Evolutionary conservation across 2,113 vertebrate genomes (phyloP).

Genomic region (Phyllopteryx taeniolatus): DNA sequence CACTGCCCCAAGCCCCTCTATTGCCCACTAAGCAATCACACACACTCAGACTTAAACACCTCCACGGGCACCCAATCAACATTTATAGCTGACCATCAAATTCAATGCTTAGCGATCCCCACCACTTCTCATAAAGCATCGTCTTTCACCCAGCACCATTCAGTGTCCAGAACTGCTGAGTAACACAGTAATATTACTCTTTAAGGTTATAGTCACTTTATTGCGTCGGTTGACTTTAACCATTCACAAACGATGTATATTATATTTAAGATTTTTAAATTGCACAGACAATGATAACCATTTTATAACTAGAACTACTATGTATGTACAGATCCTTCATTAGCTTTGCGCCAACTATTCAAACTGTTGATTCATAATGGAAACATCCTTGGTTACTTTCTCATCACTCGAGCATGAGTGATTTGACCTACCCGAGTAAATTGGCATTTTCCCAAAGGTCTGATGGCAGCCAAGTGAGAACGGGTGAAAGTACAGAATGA

Average conservation of each 20-base stretch:
- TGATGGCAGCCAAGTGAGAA: conserved; percentile 33
- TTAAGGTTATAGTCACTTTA: conserved; percentile 12
- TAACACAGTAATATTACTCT: conserved; percentile 39
- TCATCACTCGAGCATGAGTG: conserved; percentile 26
- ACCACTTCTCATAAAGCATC: conserved; percentile 41
- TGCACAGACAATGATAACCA: neutral
- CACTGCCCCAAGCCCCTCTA: conserved; percentile 72
- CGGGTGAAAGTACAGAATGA: conserved; percentile 42
- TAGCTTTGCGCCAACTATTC: neutral
- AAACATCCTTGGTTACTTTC: conserved; percentile 35
- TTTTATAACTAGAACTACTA: conserved; percentile 21
- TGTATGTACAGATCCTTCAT: conserved; percentile 20
- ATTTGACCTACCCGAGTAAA: conserved; percentile 47
- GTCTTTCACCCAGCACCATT: conserved; percentile 62
- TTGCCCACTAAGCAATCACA: conserved; percentile 69
- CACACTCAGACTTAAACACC: conserved; percentile 34
- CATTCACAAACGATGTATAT: conserved; percentile 8
- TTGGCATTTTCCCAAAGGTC: conserved; percentile 35
- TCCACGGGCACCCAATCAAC: conserved; percentile 38
- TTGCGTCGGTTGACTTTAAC: conserved; percentile 13
- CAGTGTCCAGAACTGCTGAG: conserved; percentile 50
- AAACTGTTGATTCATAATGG: conserved; percentile 23
- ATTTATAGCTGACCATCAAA: conserved; percentile 71
- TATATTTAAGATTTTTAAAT: conserved; percentile 1
- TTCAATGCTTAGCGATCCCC: conserved; percentile 42